Conservation (phyloP, 1,140 invertebrate species). For the Latrodectus geometricus region DNA sequence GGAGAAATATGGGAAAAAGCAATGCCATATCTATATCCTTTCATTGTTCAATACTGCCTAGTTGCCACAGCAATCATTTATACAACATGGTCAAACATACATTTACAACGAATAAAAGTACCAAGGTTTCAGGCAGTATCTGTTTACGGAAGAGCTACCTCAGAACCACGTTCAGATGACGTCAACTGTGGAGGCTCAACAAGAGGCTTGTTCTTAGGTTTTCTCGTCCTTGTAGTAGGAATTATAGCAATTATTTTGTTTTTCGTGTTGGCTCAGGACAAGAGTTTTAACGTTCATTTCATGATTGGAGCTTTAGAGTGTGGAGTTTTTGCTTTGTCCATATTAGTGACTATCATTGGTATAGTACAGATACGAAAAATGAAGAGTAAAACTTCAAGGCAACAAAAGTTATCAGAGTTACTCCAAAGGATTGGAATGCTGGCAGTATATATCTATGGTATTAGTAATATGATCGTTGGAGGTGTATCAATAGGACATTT, state of each 20-base stretch:
- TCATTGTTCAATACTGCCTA: conserved; percentile 73
- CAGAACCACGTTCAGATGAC: conserved; percentile 42
- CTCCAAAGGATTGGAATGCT: conserved; percentile 72
- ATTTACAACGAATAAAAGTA: conserved; percentile 25
- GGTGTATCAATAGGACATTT: conserved; percentile 64
- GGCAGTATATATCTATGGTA: conserved; percentile 70
- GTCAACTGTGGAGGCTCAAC: conserved; percentile 74
- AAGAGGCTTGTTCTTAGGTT: conserved; percentile 76
- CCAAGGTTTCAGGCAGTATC: conserved; percentile 33
- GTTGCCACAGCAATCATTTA: conserved; percentile 76
- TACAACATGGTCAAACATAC: conserved; percentile 74
- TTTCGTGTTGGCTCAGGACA: conserved; percentile 74
- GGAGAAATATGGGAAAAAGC: conserved; percentile 75
- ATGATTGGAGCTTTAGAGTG: conserved; percentile 66
- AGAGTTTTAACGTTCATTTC: conserved; percentile 71
- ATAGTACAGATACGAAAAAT: conserved; percentile 68
- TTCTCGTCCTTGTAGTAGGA: conserved; percentile 74
- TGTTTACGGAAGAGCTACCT: conserved; percentile 27
- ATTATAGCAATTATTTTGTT: conserved; percentile 77
- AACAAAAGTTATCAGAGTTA: conserved; percentile 27
- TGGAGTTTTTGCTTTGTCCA: conserved; percentile 68
- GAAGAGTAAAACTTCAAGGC: conserved; percentile 62
- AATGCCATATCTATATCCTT: conserved; percentile 76
- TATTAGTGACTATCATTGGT: conserved; percentile 71
- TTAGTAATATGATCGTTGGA: conserved; percentile 73